Percentiles rank a stretch among this genome's conserved stretches.
Evolutionary conservation across 2,797 vertebrate genomes (phyloP).

Genomic region (Florisuga fusca): DNA sequence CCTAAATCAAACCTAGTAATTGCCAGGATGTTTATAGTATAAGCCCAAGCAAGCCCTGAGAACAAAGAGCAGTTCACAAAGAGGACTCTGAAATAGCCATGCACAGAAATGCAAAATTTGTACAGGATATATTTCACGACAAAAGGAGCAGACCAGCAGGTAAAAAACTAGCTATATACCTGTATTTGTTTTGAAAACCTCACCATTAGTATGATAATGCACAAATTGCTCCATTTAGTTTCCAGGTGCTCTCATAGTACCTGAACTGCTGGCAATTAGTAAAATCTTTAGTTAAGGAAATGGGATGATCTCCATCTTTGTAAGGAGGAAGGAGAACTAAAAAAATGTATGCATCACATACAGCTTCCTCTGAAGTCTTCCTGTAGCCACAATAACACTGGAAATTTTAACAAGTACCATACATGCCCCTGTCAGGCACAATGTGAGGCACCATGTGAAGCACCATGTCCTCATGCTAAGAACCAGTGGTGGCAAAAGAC

Average conservation of each 20-base stretch:
- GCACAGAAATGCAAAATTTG: neutral
- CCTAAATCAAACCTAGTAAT: constrained; percentile 33
- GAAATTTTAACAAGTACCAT: neutral
- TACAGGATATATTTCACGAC: neutral
- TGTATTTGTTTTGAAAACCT: neutral
- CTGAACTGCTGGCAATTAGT: neutral
- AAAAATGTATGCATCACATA: neutral
- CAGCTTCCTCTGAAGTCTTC: neutral
- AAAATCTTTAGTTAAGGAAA: neutral
- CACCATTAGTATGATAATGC: neutral
- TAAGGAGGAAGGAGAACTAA: neutral
- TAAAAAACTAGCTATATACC: neutral
- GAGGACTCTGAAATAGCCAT: neutral
- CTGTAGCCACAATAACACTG: neutral
- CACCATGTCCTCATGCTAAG: neutral
- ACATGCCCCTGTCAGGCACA: fast-evolving
- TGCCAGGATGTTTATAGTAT: neutral
- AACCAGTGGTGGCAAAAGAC: neutral
- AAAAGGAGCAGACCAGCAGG: neutral
- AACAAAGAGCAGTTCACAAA: constrained; percentile 24
- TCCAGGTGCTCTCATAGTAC: neutral
- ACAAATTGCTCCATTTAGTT: neutral
- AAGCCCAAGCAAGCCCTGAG: neutral
- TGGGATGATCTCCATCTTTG: neutral
- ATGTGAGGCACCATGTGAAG: fast-evolving